These are phyloP conservation scores for Perccottus glenii DNA, from an alignment of 2,113 vertebrate genomes.

Conservation along the genomic window DNA sequence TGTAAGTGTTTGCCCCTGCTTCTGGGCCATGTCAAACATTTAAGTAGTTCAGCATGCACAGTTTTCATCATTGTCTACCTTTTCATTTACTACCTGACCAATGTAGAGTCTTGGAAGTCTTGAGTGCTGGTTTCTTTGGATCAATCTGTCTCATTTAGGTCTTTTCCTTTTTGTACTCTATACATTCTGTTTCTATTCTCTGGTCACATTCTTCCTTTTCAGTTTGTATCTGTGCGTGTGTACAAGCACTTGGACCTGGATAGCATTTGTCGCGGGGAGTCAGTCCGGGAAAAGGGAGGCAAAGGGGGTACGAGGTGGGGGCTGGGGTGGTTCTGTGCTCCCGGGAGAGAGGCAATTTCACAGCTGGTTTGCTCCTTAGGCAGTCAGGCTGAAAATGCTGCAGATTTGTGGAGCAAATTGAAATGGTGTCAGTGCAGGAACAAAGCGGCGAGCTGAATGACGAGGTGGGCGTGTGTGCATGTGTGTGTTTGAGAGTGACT, in stretches of 20 bases:
- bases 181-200: slow-evolving; percentile 27
- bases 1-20: slow-evolving; percentile 28
- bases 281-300: slow-evolving; percentile 83
- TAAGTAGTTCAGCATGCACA: slow-evolving; percentile 1
- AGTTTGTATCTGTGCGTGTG: slow-evolving; percentile 83
- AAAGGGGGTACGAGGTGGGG: slow-evolving; percentile 76
- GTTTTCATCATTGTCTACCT: slow-evolving; percentile 39
- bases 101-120: slow-evolving; percentile 35
- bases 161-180: slow-evolving; percentile 31
- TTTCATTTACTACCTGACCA: slow-evolving; percentile 51
- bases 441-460: slow-evolving; percentile 97
- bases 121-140: slow-evolving; percentile 60
- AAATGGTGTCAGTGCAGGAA: slow-evolving; percentile 99
- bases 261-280: slow-evolving; percentile 67
- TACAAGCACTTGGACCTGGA: slow-evolving; percentile 85
- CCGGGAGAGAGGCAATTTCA: slow-evolving; percentile 99
- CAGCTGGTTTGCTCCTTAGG: slow-evolving; percentile 99
- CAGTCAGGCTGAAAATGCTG: slow-evolving; percentile 99
- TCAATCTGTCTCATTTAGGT: slow-evolving; percentile 57
- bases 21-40: slow-evolving; percentile 8
- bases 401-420: slow-evolving; percentile 98
- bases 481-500: slow-evolving; percentile 59
- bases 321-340: slow-evolving; percentile 86
- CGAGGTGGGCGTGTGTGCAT: slow-evolving; percentile 82
- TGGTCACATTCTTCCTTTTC: slow-evolving; percentile 38